These are phyloP conservation scores for Silvanus unidentatus DNA, from an alignment of 2,888 invertebrate genomes.

Conservation along the genomic window DNA sequence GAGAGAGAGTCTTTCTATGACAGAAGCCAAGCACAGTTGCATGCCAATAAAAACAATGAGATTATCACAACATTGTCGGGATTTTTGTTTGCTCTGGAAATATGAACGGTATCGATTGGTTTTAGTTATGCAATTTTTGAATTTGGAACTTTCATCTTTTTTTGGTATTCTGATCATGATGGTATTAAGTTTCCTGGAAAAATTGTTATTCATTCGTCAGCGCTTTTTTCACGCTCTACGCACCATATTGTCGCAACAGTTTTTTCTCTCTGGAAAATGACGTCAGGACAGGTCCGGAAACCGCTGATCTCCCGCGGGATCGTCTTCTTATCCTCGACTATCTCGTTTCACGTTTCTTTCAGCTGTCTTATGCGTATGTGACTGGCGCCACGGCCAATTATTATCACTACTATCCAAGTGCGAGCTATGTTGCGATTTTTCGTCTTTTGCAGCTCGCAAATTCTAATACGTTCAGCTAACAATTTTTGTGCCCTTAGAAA, in stretches of 20 bases:
- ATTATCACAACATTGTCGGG: no score
- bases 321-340: background rate
- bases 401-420: no score
- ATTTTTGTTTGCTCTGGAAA: no score
- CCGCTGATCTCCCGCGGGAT: constrained; percentile 1
- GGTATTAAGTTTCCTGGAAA: background rate
- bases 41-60: constrained; percentile 18
- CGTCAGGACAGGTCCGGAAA: background rate
- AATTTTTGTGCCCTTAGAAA: no score
- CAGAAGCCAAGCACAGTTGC: background rate
- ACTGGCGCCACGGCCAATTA: no score
- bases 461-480: no score
- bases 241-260: background rate
- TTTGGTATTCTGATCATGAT: no score
- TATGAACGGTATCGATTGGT: no score
- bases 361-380: constrained; percentile 3
- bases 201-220: background rate
- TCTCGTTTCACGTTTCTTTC: constrained; percentile 11
- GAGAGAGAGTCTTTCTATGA: constrained; percentile 4
- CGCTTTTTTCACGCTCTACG: background rate
- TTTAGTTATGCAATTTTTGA: no score
- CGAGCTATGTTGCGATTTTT: no score
- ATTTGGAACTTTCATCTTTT: no score
- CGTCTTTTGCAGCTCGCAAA: no score
- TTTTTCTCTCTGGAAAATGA: background rate